A percentile compares a stretch with the other conserved stretches of the same genome.
Evolutionary conservation across 2,113 vertebrate species (phyloP).

Genomic region (Jaculus jaculus): DNA sequence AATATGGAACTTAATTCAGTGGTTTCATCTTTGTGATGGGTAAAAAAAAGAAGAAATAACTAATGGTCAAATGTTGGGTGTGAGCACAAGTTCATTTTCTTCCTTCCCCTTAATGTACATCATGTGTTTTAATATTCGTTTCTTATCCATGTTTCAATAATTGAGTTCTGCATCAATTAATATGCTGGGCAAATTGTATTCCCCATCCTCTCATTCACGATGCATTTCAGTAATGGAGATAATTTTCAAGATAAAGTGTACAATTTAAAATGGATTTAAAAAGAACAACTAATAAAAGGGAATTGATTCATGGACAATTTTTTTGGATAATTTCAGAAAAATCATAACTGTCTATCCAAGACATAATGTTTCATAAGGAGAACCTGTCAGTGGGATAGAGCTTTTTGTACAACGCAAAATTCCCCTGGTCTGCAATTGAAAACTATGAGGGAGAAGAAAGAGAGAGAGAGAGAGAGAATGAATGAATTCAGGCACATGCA

Average conservation of each 20-base stretch:
- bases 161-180: constrained; percentile 60
- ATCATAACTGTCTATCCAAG: background rate
- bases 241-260: constrained; percentile 66
- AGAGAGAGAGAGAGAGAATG: too few species aligned
- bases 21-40: constrained; percentile 13
- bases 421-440: constrained; percentile 40
- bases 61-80: constrained; percentile 13
- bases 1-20: background rate
- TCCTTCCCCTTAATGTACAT: background rate
- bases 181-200: constrained; percentile 53
- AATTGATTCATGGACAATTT: constrained; percentile 33
- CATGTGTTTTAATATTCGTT: constrained; percentile 69
- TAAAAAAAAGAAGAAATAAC: background rate
- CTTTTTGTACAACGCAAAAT: constrained; percentile 11
- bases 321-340: constrained; percentile 31
- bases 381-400: background rate
- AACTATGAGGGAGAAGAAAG: background rate
- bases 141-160: constrained; percentile 68
- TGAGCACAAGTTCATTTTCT: background rate
- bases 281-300: constrained; percentile 67
- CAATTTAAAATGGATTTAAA: constrained; percentile 67
- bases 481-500: too few species aligned
- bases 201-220: constrained; percentile 40
- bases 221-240: constrained; percentile 55
- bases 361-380: constrained; percentile 12